A percentile compares a stretch with the other conserved stretches of the same genome.
Evolutionary conservation across 2,797 vertebrate genomes (phyloP).

Genomic region (Coluber constrictor): DNA sequence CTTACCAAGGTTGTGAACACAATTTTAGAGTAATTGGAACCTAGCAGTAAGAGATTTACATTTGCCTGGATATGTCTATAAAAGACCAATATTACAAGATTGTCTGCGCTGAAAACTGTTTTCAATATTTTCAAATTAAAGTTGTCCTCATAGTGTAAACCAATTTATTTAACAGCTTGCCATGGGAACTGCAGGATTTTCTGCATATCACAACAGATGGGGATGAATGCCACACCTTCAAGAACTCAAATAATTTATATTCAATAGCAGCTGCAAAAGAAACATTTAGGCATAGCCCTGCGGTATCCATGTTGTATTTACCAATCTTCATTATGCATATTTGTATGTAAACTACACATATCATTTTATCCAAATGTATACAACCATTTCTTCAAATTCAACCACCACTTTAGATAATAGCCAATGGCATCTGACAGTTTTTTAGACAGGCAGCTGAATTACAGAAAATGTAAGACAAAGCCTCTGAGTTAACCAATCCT

Average conservation of each 20-base stretch:
- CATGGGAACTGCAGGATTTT: not conserved
- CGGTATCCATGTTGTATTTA: not conserved
- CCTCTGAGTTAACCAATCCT: conserved; percentile 26
- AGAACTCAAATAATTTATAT: not conserved
- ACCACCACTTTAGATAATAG: conserved; percentile 1
- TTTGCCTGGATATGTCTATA: not conserved
- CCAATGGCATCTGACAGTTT: conserved; percentile 22
- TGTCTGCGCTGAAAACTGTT: not conserved
- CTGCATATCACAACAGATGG: not conserved
- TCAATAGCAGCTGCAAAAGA: not conserved
- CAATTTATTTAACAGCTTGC: not conserved
- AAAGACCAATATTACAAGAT: not conserved
- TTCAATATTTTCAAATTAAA: not conserved
- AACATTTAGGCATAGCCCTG: not conserved
- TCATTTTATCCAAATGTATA: conserved; percentile 29
- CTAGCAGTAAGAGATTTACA: not conserved
- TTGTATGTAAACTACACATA: conserved; percentile 6
- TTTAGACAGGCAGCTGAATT: conserved; percentile 19
- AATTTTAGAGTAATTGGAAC: not conserved
- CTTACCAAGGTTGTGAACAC: not conserved
- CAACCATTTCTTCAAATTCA: conserved; percentile 24
- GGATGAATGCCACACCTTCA: not conserved
- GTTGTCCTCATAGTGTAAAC: not conserved
- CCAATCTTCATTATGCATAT: not conserved
- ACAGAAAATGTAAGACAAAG: conserved; percentile 25